Base-by-base conservation (phyloP, 1,140 invertebrate species). In the Bombus superbus region DNA sequence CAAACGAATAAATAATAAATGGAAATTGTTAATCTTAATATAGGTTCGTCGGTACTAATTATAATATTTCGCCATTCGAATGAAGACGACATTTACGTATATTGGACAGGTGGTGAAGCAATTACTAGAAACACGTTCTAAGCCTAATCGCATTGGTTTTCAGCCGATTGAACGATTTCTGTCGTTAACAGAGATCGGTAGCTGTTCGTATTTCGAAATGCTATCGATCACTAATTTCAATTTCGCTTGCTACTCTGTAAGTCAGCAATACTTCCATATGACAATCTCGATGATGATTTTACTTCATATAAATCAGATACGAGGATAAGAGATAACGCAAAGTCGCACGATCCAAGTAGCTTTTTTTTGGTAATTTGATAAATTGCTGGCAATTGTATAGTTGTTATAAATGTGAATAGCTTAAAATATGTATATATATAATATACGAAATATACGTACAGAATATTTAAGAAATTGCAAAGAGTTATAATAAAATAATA, bases 151-250 rank as follows among this genome's bases (percentile, higher is more conserved):
- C 62, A 82, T 71, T 71, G 82, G 83, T 79, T 85, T 90, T 88
- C 82, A 88, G 85, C 85, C 75, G 82, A 86, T 88, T 86, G 81
- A 85, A 88, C 66, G 79, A 68, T 38, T 32, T 35, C 38, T 42
- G 18, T 15, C 32, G 35, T 47, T 32, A 53, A 76, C 40, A 28
- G 35, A 40, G 76, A 18, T 62, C 72, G 22, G 25, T n/a, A 62
- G 59, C 32, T 38, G 22, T 35, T n/a, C 10, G 40, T 44, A 2
- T 69, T 81, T 71, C 66, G 66, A 38, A 69, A 81, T 6, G 35
- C 5, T 62, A 8, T 22, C 18, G 6, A 22, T 22, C 32, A 10
- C 11, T 38, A 69, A 71, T 80, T 53, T 69, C 44, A n/a, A 57
- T 69, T 71, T 68, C 25, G 25, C 25, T 59, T 57, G 32, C 4